Evolutionary conservation across 2,797 vertebrate genomes (phyloP).

Genomic region (Lateolabrax maculatus): DNA sequence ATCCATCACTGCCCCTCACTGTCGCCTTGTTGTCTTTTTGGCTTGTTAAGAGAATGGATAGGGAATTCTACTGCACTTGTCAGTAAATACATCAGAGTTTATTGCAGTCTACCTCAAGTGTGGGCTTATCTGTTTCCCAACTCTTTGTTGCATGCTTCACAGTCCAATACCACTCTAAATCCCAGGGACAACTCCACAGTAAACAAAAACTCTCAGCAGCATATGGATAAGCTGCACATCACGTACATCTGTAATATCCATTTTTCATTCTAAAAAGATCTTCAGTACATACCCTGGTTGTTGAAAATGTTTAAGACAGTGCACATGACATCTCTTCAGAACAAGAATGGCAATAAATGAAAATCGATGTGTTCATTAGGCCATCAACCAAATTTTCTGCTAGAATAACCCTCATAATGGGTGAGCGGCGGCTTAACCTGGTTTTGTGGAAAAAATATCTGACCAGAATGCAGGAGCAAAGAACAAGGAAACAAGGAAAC

Average conservation of each 20-base stretch:
- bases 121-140: slow-evolving; percentile 73
- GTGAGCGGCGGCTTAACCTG: slow-evolving; percentile 52
- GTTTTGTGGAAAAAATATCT: slow-evolving; percentile 35
- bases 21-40: slow-evolving; percentile 47
- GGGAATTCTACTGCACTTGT: slow-evolving; percentile 71
- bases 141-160: slow-evolving; percentile 70
- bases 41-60: slow-evolving; percentile 82
- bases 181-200: slow-evolving; percentile 44
- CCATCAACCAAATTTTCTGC: slow-evolving; percentile 67
- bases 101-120: slow-evolving; percentile 64
- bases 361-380: slow-evolving; percentile 62
- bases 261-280: slow-evolving; percentile 16
- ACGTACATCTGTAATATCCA: neutral
- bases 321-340: slow-evolving; percentile 13
- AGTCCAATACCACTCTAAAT: slow-evolving; percentile 48
- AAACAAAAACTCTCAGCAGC: slow-evolving; percentile 37
- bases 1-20: slow-evolving; percentile 72
- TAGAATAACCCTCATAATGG: slow-evolving; percentile 62
- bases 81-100: slow-evolving; percentile 80
- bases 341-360: slow-evolving; percentile 32
- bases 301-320: slow-evolving; percentile 6
- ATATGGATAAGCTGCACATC: slow-evolving; percentile 17
- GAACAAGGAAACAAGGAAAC: neutral
- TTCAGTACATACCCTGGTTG: neutral
- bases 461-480: neutral